Evolutionary conservation across 1,140 invertebrate genomes (phyloP).

Genomic region (Epicauta chinensis): DNA sequence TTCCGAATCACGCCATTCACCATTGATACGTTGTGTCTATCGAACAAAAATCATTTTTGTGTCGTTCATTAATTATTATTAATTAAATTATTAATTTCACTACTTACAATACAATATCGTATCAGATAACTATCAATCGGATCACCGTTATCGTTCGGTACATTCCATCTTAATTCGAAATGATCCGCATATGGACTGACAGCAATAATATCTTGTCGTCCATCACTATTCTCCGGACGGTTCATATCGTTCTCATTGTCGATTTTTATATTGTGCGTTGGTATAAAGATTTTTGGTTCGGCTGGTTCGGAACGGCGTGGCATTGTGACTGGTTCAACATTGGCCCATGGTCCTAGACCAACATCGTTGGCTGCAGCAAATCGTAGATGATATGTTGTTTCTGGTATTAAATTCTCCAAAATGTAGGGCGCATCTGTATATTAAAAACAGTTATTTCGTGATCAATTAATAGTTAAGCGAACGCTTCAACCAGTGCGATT

Average conservation of each 20-base stretch:
- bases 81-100: background rate
- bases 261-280: constrained; percentile 14
- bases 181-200: constrained; percentile 61
- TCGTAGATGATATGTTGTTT: constrained; percentile 75
- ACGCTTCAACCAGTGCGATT: too few species aligned
- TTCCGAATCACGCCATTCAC: constrained; percentile 55
- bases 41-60: constrained; percentile 4
- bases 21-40: constrained; percentile 42
- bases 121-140: constrained; percentile 78
- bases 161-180: constrained; percentile 74
- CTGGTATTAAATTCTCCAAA: constrained; percentile 71
- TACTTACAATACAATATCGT: constrained; percentile 69
- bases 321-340: constrained; percentile 40
- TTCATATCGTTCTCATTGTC: background rate
- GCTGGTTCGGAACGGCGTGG: constrained; percentile 51
- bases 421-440: constrained; percentile 68
- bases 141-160: constrained; percentile 81
- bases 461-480: too few species aligned
- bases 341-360: constrained; percentile 67
- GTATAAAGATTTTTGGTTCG: constrained; percentile 49
- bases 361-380: constrained; percentile 82
- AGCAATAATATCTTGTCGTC: constrained; percentile 36
- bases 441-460: too few species aligned
- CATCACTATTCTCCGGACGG: constrained; percentile 13
- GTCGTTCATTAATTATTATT: background rate